Base-by-base conservation (phyloP, 2,888 invertebrate species). In the Mythimna impura region DNA sequence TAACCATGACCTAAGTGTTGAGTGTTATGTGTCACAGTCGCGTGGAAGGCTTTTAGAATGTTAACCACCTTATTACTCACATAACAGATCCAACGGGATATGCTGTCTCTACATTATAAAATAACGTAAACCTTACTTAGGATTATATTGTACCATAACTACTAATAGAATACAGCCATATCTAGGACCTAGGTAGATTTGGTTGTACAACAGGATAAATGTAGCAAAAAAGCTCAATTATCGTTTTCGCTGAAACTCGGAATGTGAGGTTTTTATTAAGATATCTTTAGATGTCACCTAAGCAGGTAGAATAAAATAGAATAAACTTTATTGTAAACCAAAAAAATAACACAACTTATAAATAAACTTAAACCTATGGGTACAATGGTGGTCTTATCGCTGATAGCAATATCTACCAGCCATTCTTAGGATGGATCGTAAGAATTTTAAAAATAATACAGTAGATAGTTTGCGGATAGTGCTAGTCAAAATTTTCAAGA, bases 1-100 rank as follows among this genome's bases (percentile, higher is more conserved):
- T 52, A 71, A 34, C 73, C 55, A 22, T 68, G 78, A 64, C 60
- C 67, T 52, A 57, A 55, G 67, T 57, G 43, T 80, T 60, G 7
- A 22, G 67, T 65, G 52, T 80, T n/a, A 66, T 52, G 67, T 74
- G 52, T 52, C 43, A 66, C 57, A 50, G 79, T 43, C 40, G 30
- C 36, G 12, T 8, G 0, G 47, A 66, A 22, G 66, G 73, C 17
- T 40, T 7, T 22, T 57, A 64, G 60, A 67, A 80, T 78, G 67
- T 67, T 80, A 65, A 68, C 74, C 12, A 34, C 40, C 50, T 66
- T 55, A 60, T 79, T 67, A 73, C 14, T 14, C 12, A 30, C 34
- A 34, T 10, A 40, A 14, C 7, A 17, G 61, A n/a, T 40, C 9
- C 14, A 22, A 14, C 5, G 25, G 22, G 12, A 22, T 5, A 54